Evolutionary conservation across 2,888 invertebrate genomes (phyloP), one percentile per base, ranked within the genome.

Genomic region (Sceliomorpha sp.): DNA sequence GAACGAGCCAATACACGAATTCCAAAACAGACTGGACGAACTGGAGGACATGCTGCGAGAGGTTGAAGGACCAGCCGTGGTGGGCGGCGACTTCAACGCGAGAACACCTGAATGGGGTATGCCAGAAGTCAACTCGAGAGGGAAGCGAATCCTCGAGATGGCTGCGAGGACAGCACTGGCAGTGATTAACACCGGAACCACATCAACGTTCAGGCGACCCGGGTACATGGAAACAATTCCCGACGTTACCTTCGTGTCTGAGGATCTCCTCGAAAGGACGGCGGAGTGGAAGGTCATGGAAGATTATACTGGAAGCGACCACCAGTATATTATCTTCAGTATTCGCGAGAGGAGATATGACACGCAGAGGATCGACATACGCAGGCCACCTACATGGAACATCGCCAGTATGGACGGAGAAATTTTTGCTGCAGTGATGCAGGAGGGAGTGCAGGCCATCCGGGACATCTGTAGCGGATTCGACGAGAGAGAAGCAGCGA

Each of bases 141-240:
- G 75, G 27, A 64, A 60, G 29, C 60, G 59, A n/a, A 59, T 75
- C 8, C 27, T 75, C 34, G 76, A 78, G 32, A 76, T 76, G 70
- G 67, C 66, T 4, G 63, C 75, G 29, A 69, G 73, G 50, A 34
- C 62, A 13, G 64, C 55, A 2, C 50, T 76, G 6, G 17, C 27
- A 8, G 44, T 72, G 1, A 20, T 9, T 44, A 60, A 64, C 12
- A 51, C 40, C 2, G 64, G 72, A 15, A 44, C 37, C 5, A 34
- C 34, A 3, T 17, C 63, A 5, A 71, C 67, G 0, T 71, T 56
- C 50, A 26, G 64, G 42, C 51, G 59, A 40, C 47, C 59, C 5
- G 60, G 60, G 12, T 50, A 26, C 17, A 34, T 27, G 1, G 50
- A 42, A 8, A 51, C 68, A 1, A 68, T 60, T 3, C 53, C 63